Evolutionary conservation across 2,888 invertebrate species (phyloP).

Genomic region (Conus canariensis): DNA sequence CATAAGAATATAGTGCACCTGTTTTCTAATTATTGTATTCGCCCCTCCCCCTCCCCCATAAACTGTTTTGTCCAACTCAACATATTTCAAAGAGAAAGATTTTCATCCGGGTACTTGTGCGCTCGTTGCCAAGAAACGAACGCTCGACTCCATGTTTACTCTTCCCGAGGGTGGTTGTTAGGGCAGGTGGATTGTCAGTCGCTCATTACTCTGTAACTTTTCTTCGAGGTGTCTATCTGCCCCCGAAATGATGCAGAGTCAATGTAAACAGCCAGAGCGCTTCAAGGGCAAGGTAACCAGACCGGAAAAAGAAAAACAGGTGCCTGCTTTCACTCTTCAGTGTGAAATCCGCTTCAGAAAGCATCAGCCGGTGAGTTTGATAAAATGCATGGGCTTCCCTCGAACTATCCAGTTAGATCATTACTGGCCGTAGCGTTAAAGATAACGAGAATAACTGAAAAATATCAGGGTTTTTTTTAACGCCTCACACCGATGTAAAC

Average conservation of each 20-base stretch:
- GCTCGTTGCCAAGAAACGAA: constrained; percentile 58
- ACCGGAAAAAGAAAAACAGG: constrained; percentile 35
- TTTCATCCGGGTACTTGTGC: constrained; percentile 59
- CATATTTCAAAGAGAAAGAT: background rate
- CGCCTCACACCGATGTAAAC: no score
- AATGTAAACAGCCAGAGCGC: constrained; percentile 44
- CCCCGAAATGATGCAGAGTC: constrained; percentile 36
- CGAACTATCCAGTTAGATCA: background rate
- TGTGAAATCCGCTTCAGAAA: constrained; percentile 85
- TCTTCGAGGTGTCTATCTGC: background rate
- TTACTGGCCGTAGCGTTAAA: background rate
- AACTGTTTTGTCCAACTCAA: background rate
- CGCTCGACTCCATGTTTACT: constrained; percentile 52
- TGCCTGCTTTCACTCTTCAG: constrained; percentile 89
- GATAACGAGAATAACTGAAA: background rate
- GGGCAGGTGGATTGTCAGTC: constrained; percentile 10
- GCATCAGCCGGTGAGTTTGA: constrained; percentile 39
- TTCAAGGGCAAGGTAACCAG: constrained; percentile 45
- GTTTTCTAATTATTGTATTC: no score
- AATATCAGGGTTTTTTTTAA: no score
- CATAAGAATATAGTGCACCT: no score
- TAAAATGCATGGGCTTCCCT: constrained; percentile 28
- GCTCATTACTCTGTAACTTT: background rate
- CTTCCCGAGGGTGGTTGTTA: constrained; percentile 26
- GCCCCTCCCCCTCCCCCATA: background rate